Evolutionary conservation across 2,888 invertebrate genomes (phyloP).

Genomic region (Notodonta dromedarius): DNA sequence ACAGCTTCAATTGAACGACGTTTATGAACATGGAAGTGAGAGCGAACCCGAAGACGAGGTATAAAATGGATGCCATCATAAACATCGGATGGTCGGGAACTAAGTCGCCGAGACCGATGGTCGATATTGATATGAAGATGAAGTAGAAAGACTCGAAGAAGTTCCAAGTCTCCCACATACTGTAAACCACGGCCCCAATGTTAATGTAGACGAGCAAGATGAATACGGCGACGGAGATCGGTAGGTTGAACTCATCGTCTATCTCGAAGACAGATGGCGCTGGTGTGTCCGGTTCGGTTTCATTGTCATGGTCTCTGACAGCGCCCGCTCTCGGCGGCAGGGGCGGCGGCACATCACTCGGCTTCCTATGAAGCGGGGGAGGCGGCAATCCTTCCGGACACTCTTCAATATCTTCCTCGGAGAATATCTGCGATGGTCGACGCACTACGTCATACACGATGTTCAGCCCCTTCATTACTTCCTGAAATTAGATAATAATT

Average conservation of each 20-base stretch:
- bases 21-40: slow-evolving; percentile 99
- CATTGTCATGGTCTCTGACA: slow-evolving; percentile 58
- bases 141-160: slow-evolving; percentile 98
- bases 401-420: slow-evolving; percentile 77
- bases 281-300: slow-evolving; percentile 89
- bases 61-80: slow-evolving; percentile 96
- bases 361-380: slow-evolving; percentile 56
- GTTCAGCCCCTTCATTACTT: slow-evolving; percentile 93
- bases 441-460: slow-evolving; percentile 91
- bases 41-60: slow-evolving; percentile 96
- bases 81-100: slow-evolving; percentile 94
- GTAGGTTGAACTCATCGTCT: slow-evolving; percentile 97
- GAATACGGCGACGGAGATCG: slow-evolving; percentile 93
- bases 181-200: slow-evolving; percentile 92
- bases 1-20: slow-evolving; percentile 93
- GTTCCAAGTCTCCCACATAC: slow-evolving; percentile 92
- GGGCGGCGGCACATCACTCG: slow-evolving; percentile 74
- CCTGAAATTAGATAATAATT: slow-evolving; percentile 76
- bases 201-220: slow-evolving; percentile 94
- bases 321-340: slow-evolving; percentile 72
- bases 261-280: slow-evolving; percentile 91
- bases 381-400: slow-evolving; percentile 45
- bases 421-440: slow-evolving; percentile 87
- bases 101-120: slow-evolving; percentile 98
- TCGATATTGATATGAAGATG: slow-evolving; percentile 98